Base-by-base conservation (phyloP, 2,888 invertebrate genomes). In the Podabrus alpinus region DNA sequence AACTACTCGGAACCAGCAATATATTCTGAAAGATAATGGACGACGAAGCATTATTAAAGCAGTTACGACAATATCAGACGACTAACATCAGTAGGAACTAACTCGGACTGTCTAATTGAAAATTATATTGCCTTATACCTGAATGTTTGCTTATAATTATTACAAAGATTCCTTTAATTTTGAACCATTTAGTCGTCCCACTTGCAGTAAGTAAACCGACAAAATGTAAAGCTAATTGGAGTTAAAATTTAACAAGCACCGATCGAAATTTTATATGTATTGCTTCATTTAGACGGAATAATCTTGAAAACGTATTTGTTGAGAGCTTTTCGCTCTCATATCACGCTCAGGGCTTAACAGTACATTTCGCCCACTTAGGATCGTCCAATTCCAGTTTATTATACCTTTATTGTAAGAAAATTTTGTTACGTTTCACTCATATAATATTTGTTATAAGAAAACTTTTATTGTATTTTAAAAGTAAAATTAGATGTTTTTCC, bases 21-120 rank as follows among this genome's bases (percentile, higher is more conserved):
- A 72, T 76, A 76, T 76, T 70, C 24, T 29, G 25, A 61, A 73
- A 75, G 66, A 77, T 75, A 77, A 77, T 77, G 73, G 75, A 68
- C 73, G 72, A 64, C 66, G 68, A 25, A 70, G 72, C 75, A 73
- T 75, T 77, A 77, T 77, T 77, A 77, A 75, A 75, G 75, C 77
- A 69, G 77, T 75, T 73, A 77, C 71, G 70, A 77, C 70, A 66
- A 71, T 75, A 74, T 77, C 74, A 75, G 61, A 25, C 29, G 60
- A 64, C 59, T 66, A 67, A 67, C 29, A 19, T 61, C 61, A 68
- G 13, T 21, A 19, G 21, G n/a, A 19, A 64, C 16, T 19, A 64
- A 64, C 62, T 64, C 19, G 62, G 62, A 17, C 62, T 64, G 62
- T 64, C 62, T 64, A 64, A 64, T 64, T 64, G 15, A 64, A 64